Base-by-base conservation (phyloP, 2,888 invertebrate species). In the Xestobium rufovillosum region DNA sequence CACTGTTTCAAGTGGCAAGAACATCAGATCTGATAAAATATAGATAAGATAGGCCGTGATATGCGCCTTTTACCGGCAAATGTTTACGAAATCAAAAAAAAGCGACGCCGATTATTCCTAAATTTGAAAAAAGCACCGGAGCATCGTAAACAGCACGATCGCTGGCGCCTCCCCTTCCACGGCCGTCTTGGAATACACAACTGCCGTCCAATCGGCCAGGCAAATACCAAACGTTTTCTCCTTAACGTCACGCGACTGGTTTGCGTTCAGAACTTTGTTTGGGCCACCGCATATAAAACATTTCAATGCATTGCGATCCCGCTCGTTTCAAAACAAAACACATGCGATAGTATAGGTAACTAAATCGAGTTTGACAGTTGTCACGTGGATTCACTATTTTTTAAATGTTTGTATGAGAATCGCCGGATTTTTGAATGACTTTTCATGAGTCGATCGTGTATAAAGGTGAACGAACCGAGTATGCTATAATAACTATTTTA, bases 291-390 rank as follows among this genome's bases (percentile, higher is more conserved):
- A 57, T 59, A 59, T 60, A 63, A 60, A 65, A 61, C 60, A 65
- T 65, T 66, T 63, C 61, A 65, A 64, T 65, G 65, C 64, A 62
- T 57, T 57, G 61, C 58, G 59, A 63, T 63, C 60, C 62, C 63
- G 63, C 62, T 63, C 61, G 63, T 63, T 64, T 65, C 64, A 65
- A 66, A 66, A 66, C 65, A 66, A 66, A 66, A 65, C 66, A 64
- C 63, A 65, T 65, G 64, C 63, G 59, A 62, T 62, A 57, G 57
- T 61, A 61, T 60, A 65, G 62, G 63, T 61, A 63, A 63, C 61
- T 58, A 61, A 61, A 63, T 63, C 58, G 59, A 55, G 56, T 62
- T 64, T 65, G 66, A 65, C 64, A 64, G 63, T 62, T 62, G 64
- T 64, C 64, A 63, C 62, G 63, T 63, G 63, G 56, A 56, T 41